Base-by-base conservation (phyloP, 2,888 invertebrate species). In the Panorpa germanica region DNA sequence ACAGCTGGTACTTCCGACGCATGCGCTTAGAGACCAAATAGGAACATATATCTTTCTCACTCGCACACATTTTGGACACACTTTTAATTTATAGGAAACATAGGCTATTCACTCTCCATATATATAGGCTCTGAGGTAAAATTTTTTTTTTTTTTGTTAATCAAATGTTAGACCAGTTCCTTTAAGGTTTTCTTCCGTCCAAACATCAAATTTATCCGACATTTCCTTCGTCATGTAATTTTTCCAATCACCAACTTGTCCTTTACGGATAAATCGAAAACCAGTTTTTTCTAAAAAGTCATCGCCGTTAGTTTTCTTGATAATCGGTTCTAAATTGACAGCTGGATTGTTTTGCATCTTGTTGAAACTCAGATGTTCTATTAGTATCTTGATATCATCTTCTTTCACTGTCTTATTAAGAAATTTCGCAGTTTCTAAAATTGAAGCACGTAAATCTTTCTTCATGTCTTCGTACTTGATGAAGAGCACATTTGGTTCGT, bases 381-480 rank as follows among this genome's bases (percentile, higher is more conserved):
- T 66, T 1, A 86, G 61, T n/a, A 57, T 55, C 4, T 62, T 53
- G 3, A 83, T 55, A 42, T 83, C 65, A 4, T 67, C 64, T 1
- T 76, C 71, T 0, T 63, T 63, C 10, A 80, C 49, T 7, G 52
- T 47, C 45, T 76, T 75, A 5, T 65, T 65, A 11, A 86, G 53
- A 47, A 85, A 85, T 3, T 57, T 45, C 0, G 82, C 78, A 13
- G 86, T 74, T 45, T 65, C 64, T 16, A 60, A 52, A 6, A 88
- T 64, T 1, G 68, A 67, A 1, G 59, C 59, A 1, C 63, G 57
- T 12, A 82, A 60, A 48, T 90, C 73, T 30, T 57, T 61, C 43
- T 76, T 75, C 70, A 85, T 72, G 34, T 83, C 78, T 55, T 85
- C 85, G 45, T 80, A 85, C 41, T 72, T 76, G 26, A 85, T 55